Evolutionary conservation across 2,888 invertebrate genomes (phyloP).

Genomic region (Drosophila borborema): DNA sequence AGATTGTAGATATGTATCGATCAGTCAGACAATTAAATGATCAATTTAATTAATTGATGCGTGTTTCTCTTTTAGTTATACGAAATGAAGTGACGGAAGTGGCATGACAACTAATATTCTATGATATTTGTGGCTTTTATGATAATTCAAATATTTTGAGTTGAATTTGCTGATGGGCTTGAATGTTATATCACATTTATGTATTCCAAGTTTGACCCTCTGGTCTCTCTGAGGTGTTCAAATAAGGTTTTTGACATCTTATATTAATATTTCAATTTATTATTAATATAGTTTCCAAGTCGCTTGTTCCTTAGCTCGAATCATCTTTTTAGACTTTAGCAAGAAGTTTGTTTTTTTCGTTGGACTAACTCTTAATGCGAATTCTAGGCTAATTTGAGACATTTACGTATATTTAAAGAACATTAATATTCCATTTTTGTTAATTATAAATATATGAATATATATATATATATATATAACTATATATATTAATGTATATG

Average conservation of each 20-base stretch:
- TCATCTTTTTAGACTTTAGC: too few relatives aligned
- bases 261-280: background rate
- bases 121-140: background rate
- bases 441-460: too few relatives aligned
- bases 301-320: too few relatives aligned
- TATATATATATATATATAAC: too few relatives aligned
- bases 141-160: background rate
- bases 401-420: too few relatives aligned
- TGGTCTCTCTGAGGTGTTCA: background rate
- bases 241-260: background rate
- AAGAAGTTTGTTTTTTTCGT: too few relatives aligned
- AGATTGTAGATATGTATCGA: background rate
- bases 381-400: too few relatives aligned
- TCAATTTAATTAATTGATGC: constrained; percentile 8
- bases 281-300: background rate
- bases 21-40: background rate
- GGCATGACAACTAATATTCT: background rate
- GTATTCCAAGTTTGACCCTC: background rate
- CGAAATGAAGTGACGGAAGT: background rate
- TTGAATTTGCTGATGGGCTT: background rate
- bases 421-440: too few relatives aligned
- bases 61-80: background rate
- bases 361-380: too few relatives aligned
- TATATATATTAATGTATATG: too few relatives aligned
- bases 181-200: background rate